Conservation (phyloP, 2,888 invertebrate genomes). For the Philhelius pedissequus region DNA sequence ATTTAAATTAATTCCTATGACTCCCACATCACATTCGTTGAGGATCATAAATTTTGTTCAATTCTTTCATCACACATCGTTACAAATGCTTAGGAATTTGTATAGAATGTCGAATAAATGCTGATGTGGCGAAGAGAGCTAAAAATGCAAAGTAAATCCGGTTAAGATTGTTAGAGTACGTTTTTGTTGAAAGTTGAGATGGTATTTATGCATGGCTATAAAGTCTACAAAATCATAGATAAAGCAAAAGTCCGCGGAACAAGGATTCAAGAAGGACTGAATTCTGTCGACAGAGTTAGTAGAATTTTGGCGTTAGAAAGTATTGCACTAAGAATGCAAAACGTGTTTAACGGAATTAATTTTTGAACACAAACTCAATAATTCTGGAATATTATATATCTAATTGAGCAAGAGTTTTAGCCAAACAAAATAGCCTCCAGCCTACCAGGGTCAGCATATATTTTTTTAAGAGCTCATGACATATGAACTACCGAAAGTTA, state of each 20-base stretch:
- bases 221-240: neutral
- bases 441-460: too few relatives aligned
- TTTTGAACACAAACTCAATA: too few relatives aligned
- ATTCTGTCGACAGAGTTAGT: neutral
- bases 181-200: neutral
- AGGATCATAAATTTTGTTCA: conserved; percentile 43
- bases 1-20: conserved; percentile 42
- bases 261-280: neutral
- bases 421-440: too few relatives aligned
- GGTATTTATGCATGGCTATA: neutral
- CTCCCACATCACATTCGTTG: conserved; percentile 33
- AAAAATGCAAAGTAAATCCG: neutral
- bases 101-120: neutral
- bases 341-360: too few relatives aligned
- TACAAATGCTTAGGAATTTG: neutral
- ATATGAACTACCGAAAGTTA: too few relatives aligned
- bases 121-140: neutral
- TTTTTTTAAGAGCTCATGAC: too few relatives aligned
- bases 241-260: neutral
- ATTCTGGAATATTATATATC: too few relatives aligned
- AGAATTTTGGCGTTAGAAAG: neutral
- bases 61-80: conserved; percentile 44
- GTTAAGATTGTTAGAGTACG: neutral
- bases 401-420: too few relatives aligned
- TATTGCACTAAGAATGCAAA: neutral